Conservation (phyloP, 2,888 invertebrate genomes). For the Phalera bucephala region DNA sequence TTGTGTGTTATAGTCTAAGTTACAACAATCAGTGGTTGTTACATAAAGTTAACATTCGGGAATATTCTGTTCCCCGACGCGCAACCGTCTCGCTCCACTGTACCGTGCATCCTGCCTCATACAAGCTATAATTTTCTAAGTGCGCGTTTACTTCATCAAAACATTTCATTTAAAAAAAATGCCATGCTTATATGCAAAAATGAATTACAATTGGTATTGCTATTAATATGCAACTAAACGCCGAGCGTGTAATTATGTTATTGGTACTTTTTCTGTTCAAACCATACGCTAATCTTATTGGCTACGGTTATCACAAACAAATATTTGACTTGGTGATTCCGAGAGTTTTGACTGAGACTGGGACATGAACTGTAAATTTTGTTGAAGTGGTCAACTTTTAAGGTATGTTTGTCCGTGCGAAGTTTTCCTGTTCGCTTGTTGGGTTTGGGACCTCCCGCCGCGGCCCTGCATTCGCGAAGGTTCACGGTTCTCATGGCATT, state of each 20-base stretch:
- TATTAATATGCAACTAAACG: not conserved
- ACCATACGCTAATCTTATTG: constrained; percentile 35
- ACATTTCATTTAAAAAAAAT: not conserved
- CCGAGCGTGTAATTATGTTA: constrained; percentile 10
- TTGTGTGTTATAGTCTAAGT: constrained; percentile 19
- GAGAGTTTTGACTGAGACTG: constrained; percentile 34
- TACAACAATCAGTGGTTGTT: constrained; percentile 12
- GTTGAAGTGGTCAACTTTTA: constrained; percentile 24
- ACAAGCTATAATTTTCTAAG: constrained; percentile 66
- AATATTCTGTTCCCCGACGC: constrained; percentile 65
- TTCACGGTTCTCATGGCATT: constrained; percentile 44
- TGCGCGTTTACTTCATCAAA: constrained; percentile 39
- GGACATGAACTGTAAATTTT: constrained; percentile 30
- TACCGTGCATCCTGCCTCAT: constrained; percentile 75
- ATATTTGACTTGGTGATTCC: constrained; percentile 37
- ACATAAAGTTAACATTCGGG: constrained; percentile 35
- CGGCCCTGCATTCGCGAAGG: constrained; percentile 21
- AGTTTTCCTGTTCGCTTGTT: constrained; percentile 40
- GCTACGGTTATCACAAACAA: constrained; percentile 35
- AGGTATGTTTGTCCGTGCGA: constrained; percentile 31
- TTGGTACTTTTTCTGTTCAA: constrained; percentile 24
- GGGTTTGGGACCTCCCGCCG: constrained; percentile 45
- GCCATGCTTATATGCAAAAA: no score
- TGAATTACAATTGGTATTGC: no score
- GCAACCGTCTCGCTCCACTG: constrained; percentile 80